Evolutionary conservation across 1,140 invertebrate species (phyloP).

Genomic region (Papilio xuthus): DNA sequence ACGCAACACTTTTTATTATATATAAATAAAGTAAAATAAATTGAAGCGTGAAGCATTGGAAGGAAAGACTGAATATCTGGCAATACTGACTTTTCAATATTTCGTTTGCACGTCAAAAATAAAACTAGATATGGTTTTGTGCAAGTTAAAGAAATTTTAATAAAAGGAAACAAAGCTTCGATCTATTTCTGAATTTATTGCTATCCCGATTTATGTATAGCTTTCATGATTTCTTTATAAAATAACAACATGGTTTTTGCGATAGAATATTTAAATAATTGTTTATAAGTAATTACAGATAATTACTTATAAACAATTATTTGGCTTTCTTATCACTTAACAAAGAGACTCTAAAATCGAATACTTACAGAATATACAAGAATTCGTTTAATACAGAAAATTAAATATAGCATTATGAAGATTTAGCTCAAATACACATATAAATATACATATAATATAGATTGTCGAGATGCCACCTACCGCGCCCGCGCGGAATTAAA

Average conservation of each 20-base stretch:
- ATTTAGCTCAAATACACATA: no score
- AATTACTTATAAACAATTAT: no score
- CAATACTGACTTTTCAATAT: conserved; percentile 1
- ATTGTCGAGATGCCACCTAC: no score
- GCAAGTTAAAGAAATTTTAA: not conserved
- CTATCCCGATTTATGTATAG: not conserved
- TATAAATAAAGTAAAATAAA: not conserved
- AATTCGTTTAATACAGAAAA: no score
- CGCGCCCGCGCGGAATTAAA: no score
- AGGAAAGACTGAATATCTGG: not conserved
- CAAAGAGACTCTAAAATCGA: no score
- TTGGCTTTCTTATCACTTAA: no score
- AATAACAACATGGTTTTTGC: not conserved
- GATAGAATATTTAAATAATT: not conserved
- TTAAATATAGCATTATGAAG: no score
- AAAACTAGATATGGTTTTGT: conserved; percentile 10
- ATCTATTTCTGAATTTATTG: not conserved
- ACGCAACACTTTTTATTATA: not conserved
- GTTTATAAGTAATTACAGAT: no score
- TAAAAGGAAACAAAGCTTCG: conserved; percentile 12
- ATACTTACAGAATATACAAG: no score
- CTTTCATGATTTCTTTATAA: not conserved
- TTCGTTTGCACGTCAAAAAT: not conserved
- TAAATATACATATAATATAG: no score
- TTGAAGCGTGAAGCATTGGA: not conserved